Percentiles rank a stretch among this genome's conserved stretches.
These are phyloP conservation scores for Gymnobelideus leadbeateri DNA, from an alignment of 2,113 vertebrate species.

Conservation along the genomic window DNA sequence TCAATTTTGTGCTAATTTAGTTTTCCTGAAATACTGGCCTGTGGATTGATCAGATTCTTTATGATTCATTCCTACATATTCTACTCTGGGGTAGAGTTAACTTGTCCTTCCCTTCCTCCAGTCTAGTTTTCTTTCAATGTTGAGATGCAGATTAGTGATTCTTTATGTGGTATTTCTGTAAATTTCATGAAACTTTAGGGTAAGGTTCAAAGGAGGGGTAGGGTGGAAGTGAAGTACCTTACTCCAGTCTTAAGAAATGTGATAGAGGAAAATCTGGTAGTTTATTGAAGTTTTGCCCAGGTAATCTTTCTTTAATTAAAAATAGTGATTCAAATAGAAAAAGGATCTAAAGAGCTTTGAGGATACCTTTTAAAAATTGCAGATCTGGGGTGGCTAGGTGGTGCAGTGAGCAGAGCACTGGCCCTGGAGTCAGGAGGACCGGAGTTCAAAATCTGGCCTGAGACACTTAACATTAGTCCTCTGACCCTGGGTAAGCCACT, in stretches of 20 bases:
- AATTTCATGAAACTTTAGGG: not conserved
- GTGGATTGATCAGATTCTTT: not conserved
- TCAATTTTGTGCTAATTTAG: not conserved
- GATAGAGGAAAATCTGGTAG: not conserved
- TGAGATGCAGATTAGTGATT: not conserved
- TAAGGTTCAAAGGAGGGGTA: not conserved
- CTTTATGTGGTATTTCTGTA: not conserved
- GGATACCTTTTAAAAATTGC: not conserved
- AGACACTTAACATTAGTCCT: no score
- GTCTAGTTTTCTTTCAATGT: not conserved
- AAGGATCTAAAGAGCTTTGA: not conserved
- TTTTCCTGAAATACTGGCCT: not conserved
- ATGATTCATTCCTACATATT: not conserved
- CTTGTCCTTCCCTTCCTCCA: not conserved
- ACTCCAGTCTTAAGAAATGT: not conserved
- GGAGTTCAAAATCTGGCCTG: no score
- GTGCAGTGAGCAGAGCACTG: no score
- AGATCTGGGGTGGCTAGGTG: not conserved
- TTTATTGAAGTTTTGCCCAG: not conserved
- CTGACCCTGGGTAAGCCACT: no score
- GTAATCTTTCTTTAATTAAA: conserved; percentile 1
- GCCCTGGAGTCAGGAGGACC: no score
- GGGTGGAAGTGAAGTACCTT: not conserved
- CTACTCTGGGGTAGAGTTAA: not conserved
- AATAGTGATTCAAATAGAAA: not conserved